A percentile compares a stretch with the other conserved stretches of the same genome.
These are phyloP conservation scores for Megaceryle maxima DNA, from an alignment of 2,113 vertebrate genomes.

Conservation along the genomic window DNA sequence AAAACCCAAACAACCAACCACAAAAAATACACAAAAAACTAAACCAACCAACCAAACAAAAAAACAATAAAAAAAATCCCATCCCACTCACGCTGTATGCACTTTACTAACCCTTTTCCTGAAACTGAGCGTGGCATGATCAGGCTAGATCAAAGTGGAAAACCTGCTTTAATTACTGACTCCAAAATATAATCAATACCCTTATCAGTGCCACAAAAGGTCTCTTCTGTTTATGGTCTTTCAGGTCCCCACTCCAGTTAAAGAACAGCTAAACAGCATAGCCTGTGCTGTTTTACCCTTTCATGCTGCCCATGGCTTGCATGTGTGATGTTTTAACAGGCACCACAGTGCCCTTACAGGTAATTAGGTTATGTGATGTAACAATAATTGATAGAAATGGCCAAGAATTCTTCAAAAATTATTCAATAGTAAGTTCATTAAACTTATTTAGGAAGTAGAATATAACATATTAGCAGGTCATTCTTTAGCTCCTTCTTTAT, in stretches of 20 bases:
- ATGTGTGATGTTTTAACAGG: not conserved
- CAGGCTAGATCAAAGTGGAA: not conserved
- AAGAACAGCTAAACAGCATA: not conserved
- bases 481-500: not conserved
- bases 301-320: not conserved
- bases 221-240: not conserved
- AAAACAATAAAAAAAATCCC: not conserved
- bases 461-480: not conserved
- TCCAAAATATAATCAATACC: not conserved
- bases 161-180: not conserved
- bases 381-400: not conserved
- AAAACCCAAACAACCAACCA: not conserved
- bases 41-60: not conserved
- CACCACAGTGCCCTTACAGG: not conserved
- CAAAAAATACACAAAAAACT: not conserved
- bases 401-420: not conserved
- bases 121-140: fast-evolving
- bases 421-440: not conserved
- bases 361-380: not conserved
- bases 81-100: not conserved
- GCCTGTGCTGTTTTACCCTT: not conserved
- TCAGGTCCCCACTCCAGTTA: not conserved
- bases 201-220: not conserved
- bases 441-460: not conserved
- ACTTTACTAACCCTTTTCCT: not conserved